Evolutionary conservation across 2,113 vertebrate genomes (phyloP).

Genomic region (Neogale vison): DNA sequence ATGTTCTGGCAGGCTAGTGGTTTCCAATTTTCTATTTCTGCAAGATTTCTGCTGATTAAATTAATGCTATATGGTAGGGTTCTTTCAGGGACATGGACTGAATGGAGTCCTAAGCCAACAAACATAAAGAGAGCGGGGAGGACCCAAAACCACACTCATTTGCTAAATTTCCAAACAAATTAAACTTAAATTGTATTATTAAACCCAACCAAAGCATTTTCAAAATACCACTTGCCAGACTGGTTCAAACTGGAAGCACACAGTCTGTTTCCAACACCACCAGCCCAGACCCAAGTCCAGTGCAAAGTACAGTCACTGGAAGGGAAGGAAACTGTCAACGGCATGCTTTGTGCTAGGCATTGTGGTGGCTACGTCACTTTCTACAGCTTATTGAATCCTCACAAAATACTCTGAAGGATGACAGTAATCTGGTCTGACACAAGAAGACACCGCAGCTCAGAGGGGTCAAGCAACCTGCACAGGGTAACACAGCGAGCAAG

Average conservation of each 20-base stretch:
- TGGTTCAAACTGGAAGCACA: not conserved
- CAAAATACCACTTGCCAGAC: not conserved
- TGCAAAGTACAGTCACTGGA: not conserved
- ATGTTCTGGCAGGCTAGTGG: not conserved
- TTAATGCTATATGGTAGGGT: not conserved
- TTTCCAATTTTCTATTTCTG: not conserved
- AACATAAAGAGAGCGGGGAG: not conserved
- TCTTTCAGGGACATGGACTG: not conserved
- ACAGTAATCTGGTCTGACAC: too few relatives aligned
- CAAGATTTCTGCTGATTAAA: not conserved
- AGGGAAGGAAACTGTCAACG: not conserved
- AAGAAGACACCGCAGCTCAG: not conserved
- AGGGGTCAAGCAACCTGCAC: not conserved
- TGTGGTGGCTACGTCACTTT: not conserved
- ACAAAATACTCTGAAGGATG: not conserved
- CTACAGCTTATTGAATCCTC: not conserved
- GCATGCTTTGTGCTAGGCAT: not conserved
- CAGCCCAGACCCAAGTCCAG: not conserved
- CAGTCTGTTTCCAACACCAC: not conserved
- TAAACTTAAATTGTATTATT: not conserved
- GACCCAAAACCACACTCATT: not conserved
- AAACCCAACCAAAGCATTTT: not conserved
- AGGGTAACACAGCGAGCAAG: not conserved
- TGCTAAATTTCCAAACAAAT: conserved; percentile 29
- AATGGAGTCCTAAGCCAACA: conserved; percentile 3